Evolutionary conservation across 2,113 vertebrate species (phyloP), one percentile per base, ranked within the genome.

Genomic region (Podarcis raffonei): DNA sequence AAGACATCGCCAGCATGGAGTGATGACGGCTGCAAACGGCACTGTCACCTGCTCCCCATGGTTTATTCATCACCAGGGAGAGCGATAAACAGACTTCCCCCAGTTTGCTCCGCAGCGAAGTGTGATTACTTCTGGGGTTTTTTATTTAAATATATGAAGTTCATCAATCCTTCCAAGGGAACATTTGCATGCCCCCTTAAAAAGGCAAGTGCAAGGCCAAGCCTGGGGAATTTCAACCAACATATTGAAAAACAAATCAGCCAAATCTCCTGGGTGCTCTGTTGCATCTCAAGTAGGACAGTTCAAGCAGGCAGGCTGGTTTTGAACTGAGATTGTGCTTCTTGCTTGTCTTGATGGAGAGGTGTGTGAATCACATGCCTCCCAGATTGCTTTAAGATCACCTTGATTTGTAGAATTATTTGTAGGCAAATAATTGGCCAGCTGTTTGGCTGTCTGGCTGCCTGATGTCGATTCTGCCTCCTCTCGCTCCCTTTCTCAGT

Each of bases 231-330:
- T 66, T 42, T 37, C 15, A 86, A 77, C 57, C 75, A 77, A 74
- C 25, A 23, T 39, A 66, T 15, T 77, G 84, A 86, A 77, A 84
- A 77, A 77, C 66, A 86, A 86, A 65, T 66, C 74, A 86, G 72
- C 57, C 77, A 42, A 9, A 13, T 77, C 62, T 66, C 35, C 59
- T 27, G 30, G 23, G 18, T n/a, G 74, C 27, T 42, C 30, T 20
- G 72, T 86, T 77, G 37, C 25, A 42, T 62, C 37, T 42, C 23
- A 66, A 42, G 27, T 13, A 42, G 35, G 35, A 30, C 15, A 27
- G 77, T 27, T 6, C 27, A 79, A 18, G 77, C 77, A n/a, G 39
- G 27, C 25, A 53, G 77, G 13, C 13, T 53, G 27, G 27, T 30
- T 25, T 53, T 27, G 25, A 13, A 7, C 42, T 30, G 30, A 2